A percentile compares a stretch with the other conserved stretches of the same genome.
Conservation (phyloP, 2,113 vertebrate species). For the Corydoras maculifer region DNA sequence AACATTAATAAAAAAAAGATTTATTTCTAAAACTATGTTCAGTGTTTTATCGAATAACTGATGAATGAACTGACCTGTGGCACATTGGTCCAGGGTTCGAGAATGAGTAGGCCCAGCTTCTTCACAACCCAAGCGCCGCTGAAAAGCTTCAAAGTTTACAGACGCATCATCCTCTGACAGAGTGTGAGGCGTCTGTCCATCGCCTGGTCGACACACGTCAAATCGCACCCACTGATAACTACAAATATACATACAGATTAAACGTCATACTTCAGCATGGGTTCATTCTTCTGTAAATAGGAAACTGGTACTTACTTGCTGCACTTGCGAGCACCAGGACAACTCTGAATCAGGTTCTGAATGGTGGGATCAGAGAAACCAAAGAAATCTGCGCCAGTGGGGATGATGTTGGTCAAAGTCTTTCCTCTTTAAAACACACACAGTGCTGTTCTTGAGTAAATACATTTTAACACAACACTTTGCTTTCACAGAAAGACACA, state of each 20-base stretch:
- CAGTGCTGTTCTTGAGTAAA: no score
- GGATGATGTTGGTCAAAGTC: conserved; percentile 55
- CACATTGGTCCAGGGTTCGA: conserved; percentile 52
- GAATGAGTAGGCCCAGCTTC: conserved; percentile 56
- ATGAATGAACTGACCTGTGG: conserved; percentile 43
- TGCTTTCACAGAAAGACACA: not conserved
- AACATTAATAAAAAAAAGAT: not conserved
- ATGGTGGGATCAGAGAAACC: conserved; percentile 83
- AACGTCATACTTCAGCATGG: not conserved
- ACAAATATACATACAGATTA: not conserved
- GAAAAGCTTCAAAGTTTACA: conserved; percentile 76
- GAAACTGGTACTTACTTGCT: conserved; percentile 61
- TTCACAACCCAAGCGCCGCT: conserved; percentile 63
- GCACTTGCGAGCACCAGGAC: conserved; percentile 81
- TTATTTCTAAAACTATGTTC: not conserved
- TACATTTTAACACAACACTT: not conserved
- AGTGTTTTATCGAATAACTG: not conserved
- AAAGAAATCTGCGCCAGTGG: conserved; percentile 82
- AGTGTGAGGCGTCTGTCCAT: conserved; percentile 63
- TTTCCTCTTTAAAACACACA: conserved; percentile 59
- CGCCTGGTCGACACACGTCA: conserved; percentile 72
- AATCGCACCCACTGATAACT: conserved; percentile 85
- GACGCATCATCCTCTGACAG: conserved; percentile 68
- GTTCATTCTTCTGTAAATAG: not conserved
- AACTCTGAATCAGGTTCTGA: conserved; percentile 86